Base-by-base conservation (phyloP, 2,888 invertebrate species). In the Brachypalpus laphriformis region DNA sequence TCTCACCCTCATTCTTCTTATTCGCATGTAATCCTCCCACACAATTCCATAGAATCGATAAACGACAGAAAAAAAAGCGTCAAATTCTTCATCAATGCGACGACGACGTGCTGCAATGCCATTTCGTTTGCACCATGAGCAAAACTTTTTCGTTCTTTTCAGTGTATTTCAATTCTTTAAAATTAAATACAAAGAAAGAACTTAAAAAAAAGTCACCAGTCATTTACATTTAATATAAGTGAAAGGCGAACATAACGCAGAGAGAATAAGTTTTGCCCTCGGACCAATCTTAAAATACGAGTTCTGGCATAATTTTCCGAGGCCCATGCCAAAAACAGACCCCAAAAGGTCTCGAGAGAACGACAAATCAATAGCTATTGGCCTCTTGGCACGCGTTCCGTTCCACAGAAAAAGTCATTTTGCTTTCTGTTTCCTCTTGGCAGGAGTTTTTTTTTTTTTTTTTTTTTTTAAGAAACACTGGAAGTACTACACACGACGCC, bases 281-380 rank as follows among this genome's bases (percentile, higher is more conserved):
- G 51, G 22, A 37, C 31, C 16, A 45, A 25, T 54, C 51, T 68
- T 40, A 68, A 68, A 40, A 28, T 68, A 40, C 20, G 56, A 72
- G 18, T 56, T 49, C 59, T 71, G 47, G 57, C 57, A 59, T 59
- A 71, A 59, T 59, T 70, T 57, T 16, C 34, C 22, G 59, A 59
- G 22, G 45, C 20, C 45, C 42, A 28, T 18, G 63, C 25, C 68
- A 54, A 54, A 40, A 54, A 28, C 31, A 42, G 25, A 68, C 20
- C 28, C 63, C 63, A 34, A 22, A 34, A 56, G 9, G 57, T 42
- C 54, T 28, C 42, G 4, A 18, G 59, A 22, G 63, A 34, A 18
- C 20, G 8, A 31, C 28, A 74, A 74, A 63, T 74, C 74, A 54
- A 74, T 74, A 51, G 45, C 74, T 54, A 63, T 54, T 54, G 74